phyloP scores from a whole-genome alignment of 2,888 invertebrate genomes.

The Elegia similella region DNA sequence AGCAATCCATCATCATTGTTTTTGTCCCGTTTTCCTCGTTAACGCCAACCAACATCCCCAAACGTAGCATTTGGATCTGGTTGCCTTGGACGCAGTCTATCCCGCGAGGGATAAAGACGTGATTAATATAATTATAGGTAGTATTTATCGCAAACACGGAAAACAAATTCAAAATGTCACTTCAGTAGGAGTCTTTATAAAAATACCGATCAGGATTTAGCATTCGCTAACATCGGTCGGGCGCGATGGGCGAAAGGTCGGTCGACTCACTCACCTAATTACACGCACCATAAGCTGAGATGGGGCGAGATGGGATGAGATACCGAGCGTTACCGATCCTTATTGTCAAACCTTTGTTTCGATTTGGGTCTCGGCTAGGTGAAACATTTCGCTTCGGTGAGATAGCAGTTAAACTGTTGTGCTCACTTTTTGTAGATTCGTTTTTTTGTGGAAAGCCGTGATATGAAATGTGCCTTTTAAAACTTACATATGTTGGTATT shows the following conservation, averaged over 20 bases:
- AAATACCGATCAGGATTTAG: conserved; percentile 9
- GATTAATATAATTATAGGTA: no score
- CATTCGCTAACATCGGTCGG: conserved; percentile 16
- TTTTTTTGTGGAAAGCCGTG: neutral
- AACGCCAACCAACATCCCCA: no score
- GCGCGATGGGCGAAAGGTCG: conserved; percentile 35
- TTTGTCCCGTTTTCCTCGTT: no score
- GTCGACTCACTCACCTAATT: conserved; percentile 44
- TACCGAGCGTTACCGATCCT: conserved; percentile 1
- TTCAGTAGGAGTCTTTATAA: neutral
- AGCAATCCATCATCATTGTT: no score
- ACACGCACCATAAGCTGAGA: conserved; percentile 34
- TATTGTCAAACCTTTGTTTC: conserved; percentile 15
- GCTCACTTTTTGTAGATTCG: neutral
- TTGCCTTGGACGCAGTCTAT: no score
- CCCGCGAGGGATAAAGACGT: no score
- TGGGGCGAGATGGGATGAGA: conserved; percentile 10
- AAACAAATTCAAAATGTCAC: no score
- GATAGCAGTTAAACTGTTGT: conserved; percentile 5
- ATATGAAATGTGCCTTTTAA: no score
- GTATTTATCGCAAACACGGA: no score
- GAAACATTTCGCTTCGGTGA: neutral
- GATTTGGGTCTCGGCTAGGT: neutral
- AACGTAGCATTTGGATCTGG: no score
- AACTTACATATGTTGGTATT: no score